These are phyloP conservation scores for Alectoris magna DNA, from an alignment of 2,797 vertebrate species.

Conservation along the genomic window DNA sequence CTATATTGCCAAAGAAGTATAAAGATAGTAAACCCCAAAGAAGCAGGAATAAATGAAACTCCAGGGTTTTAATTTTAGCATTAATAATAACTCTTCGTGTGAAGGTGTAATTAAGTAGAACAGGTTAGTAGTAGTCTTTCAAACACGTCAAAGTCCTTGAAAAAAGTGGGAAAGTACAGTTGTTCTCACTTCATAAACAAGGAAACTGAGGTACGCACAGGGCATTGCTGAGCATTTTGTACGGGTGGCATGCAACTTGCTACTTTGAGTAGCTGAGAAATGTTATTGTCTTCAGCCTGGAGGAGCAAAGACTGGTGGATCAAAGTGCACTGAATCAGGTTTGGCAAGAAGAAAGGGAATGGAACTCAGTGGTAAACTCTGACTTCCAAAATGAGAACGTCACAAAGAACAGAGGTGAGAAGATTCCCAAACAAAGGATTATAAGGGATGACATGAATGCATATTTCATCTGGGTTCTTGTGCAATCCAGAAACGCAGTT, in stretches of 20 bases:
- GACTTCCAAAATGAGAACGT: neutral
- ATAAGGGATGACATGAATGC: rapidly evolving
- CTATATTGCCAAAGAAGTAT: neutral
- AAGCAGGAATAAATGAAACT: neutral
- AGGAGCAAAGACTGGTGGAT: neutral
- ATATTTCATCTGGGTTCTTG: neutral
- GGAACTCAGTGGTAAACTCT: rapidly evolving
- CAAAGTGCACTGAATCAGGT: neutral
- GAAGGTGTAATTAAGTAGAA: neutral
- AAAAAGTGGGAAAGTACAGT: neutral
- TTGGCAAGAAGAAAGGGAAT: neutral
- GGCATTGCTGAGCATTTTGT: neutral
- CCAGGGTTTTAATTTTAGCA: neutral
- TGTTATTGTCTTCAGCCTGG: neutral
- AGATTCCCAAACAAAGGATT: rapidly evolving
- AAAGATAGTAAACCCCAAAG: neutral
- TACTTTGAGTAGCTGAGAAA: neutral
- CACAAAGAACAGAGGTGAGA: neutral
- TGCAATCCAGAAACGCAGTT: neutral
- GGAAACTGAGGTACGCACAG: rapidly evolving
- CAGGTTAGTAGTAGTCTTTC: neutral
- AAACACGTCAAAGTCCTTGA: neutral
- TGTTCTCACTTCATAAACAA: neutral
- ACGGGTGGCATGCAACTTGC: no score
- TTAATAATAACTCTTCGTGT: slow-evolving; percentile 8